These are phyloP conservation scores for Nemopilema nomurai DNA, from an alignment of 30 jellyfish, hydroid and myxozoan genomes.

Conservation along the genomic window DNA sequence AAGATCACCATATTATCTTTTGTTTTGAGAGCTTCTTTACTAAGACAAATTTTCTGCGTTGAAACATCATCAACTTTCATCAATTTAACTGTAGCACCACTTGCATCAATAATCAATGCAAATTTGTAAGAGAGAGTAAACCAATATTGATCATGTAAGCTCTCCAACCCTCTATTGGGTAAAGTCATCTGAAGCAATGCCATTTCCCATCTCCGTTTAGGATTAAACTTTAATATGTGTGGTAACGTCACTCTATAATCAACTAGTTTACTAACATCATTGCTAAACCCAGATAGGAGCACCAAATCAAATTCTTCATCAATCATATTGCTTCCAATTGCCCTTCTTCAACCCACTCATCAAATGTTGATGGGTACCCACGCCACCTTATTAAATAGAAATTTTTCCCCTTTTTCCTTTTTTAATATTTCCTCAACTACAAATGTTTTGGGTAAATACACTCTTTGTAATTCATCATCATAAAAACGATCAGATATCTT, in stretches of 20 bases:
- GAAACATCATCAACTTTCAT: neutral
- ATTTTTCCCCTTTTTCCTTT: conserved; percentile 24
- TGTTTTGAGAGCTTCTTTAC: neutral
- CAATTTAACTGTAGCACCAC: neutral
- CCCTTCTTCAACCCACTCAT: conserved; percentile 37
- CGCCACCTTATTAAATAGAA: conserved; percentile 40
- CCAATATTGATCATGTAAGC: conserved; percentile 30
- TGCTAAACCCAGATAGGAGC: conserved; percentile 27
- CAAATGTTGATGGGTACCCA: conserved; percentile 32
- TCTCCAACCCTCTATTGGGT: conserved; percentile 11
- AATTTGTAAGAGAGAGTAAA: conserved; percentile 1
- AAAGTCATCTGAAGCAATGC: conserved; percentile 17
- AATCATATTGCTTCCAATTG: conserved; percentile 28
- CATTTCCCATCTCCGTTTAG: conserved; percentile 31
- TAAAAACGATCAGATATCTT: conserved; percentile 45
- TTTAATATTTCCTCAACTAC: conserved; percentile 21
- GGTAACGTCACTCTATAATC: conserved; percentile 8
- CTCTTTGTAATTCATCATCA: conserved; percentile 42
- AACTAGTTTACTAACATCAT: neutral
- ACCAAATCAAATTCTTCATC: conserved; percentile 43
- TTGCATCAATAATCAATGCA: neutral
- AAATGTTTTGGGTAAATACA: conserved; percentile 37
- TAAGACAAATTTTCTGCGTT: neutral
- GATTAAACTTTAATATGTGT: neutral
- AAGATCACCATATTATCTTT: neutral